Evolutionary conservation across 2,797 vertebrate species (phyloP).

Genomic region (Tarsius wallacei): DNA sequence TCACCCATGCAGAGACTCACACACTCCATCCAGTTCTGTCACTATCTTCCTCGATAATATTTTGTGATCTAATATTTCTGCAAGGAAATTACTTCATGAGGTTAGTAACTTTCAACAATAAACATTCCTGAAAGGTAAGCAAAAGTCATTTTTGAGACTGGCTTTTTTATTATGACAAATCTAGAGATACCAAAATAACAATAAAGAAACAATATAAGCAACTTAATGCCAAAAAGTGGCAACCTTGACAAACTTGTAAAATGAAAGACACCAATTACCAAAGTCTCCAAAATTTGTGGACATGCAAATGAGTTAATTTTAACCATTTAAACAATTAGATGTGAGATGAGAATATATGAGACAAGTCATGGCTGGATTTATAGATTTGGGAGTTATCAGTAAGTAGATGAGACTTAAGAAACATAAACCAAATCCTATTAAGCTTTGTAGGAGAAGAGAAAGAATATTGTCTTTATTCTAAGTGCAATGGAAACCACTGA

Average conservation of each 20-base stretch:
- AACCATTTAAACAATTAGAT: background rate
- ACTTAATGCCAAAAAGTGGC: background rate
- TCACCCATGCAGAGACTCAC: no score
- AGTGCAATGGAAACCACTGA: background rate
- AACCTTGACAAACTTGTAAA: background rate
- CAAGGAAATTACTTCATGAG: background rate
- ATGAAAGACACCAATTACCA: background rate
- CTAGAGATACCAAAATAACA: background rate
- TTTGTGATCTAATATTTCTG: background rate
- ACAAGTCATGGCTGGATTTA: background rate
- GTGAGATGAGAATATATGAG: background rate
- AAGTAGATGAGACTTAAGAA: background rate
- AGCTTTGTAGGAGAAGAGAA: background rate
- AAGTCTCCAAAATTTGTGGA: background rate
- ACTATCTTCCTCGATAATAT: background rate
- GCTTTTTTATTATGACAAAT: background rate
- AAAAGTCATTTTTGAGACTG: conserved; percentile 21
- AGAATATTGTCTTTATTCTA: background rate
- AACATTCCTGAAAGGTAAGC: background rate
- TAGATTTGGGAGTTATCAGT: background rate
- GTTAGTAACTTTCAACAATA: background rate
- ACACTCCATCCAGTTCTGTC: no score
- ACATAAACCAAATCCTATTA: background rate
- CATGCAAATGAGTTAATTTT: background rate
- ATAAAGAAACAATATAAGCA: background rate